Evolutionary conservation across 2,888 invertebrate genomes (phyloP), one percentile per base, ranked within the genome.

Genomic region (Sphaerophoria taeniata): DNA sequence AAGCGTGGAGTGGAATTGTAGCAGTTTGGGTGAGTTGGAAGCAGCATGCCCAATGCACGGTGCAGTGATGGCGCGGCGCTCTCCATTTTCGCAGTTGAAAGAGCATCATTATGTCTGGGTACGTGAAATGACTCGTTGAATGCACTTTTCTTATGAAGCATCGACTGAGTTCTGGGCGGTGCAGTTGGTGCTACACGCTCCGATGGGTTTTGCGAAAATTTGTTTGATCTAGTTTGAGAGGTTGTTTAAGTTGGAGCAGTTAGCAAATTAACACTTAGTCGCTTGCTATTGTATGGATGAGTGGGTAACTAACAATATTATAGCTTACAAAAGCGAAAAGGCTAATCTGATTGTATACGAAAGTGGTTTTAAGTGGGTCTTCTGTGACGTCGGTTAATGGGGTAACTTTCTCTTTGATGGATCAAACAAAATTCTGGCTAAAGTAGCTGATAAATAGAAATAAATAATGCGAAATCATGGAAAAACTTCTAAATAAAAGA

Each of bases 191-290:
- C 69, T 51, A 51, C 45, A 78, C 69, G 82, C 69, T 73, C 51
- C 4, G 82, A n/a, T 69, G 78, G 24, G 51, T 67, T 67, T 67
- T 14, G 67, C 53, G 51, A 9, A 34, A 61, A 58, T 58, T 45
- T 55, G 61, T 60, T 75, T 70, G 74, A 56, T 75, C 70, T 69
- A 69, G 47, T 63, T 74, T 61, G 34, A 47, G 12, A 16, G 33
- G 33, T 24, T 47, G 51, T 45, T 69, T 69, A 61, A 12, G 61
- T 63, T 39, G 33, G 12, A 11, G 36, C 36, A 61, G 69, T 83
- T 73, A 31, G 63, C 82, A 58, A 78, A 73, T 83, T 83, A 83
- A 63, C 82, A 77, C 78, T 43, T 67, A 36, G 5, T 11, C 16
- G 9, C 16, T 7, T 6, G 1, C 3, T 2, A n/a, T 34, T 34